Conservation (phyloP, 2,113 vertebrate genomes). For the Oreochromis aureus region DNA sequence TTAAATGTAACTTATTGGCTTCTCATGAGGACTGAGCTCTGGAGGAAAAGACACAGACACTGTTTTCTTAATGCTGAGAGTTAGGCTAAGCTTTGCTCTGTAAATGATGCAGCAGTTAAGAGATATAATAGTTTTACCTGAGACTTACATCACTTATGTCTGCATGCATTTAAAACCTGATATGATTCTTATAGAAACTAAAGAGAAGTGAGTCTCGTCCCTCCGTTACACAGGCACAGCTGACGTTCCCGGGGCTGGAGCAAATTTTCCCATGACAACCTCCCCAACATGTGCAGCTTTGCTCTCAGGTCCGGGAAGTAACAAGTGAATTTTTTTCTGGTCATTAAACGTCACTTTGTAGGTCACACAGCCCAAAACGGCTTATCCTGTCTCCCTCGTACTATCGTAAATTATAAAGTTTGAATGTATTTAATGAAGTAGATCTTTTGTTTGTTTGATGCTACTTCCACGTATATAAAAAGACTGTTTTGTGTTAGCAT, state of each 20-base stretch:
- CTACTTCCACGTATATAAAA: too few relatives aligned
- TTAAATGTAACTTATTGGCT: neutral
- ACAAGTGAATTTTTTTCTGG: rapidly evolving
- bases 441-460: too few relatives aligned
- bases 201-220: neutral
- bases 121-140: neutral
- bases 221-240: neutral
- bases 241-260: neutral
- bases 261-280: neutral
- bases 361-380: neutral
- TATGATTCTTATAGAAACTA: neutral
- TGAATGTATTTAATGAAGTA: too few relatives aligned
- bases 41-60: neutral
- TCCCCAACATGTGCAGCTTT: neutral
- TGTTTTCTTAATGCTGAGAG: neutral
- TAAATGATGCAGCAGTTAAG: neutral
- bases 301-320: neutral
- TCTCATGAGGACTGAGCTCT: neutral
- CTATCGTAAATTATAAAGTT: too few relatives aligned
- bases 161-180: neutral
- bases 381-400: neutral
- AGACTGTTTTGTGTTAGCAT: too few relatives aligned
- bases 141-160: neutral
- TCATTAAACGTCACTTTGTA: neutral
- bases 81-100: neutral